Evolutionary conservation across 2,888 invertebrate genomes (phyloP), one percentile per base, ranked within the genome.

Genomic region (Apomyelois bistriatella): DNA sequence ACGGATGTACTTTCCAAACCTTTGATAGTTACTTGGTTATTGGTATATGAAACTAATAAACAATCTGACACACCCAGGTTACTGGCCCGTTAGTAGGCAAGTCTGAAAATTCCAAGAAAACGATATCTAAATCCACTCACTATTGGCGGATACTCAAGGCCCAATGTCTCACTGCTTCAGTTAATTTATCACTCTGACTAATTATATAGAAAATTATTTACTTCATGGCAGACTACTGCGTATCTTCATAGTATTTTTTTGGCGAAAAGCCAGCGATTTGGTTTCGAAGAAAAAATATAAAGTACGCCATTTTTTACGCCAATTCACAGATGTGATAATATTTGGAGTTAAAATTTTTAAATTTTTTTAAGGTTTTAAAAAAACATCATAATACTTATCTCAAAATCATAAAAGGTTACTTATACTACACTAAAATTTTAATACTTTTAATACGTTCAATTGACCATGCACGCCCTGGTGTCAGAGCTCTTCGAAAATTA

Each of bases 191-290:
- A 43, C 28, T 12, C n/a, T 8, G 42, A 3, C 42, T 43, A 43
- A 43, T 43, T 43, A 30, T 43, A 43, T 12, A 28, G 42, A 43
- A 43, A 43, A 43, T 43, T 43, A 43, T 22, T 43, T 28, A 43
- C 22, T 43, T 28, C 22, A 6, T 12, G 22, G 32, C 32, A 3
- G 40, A 12, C 17, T 12, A 28, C 42, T 43, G 42, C 42, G 42
- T 43, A 28, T 43, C 22, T 43, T 13, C 42, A 12, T 43, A 43
- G 42, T 43, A 43, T 22, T 41, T 22, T 22, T 2, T 22, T 43
- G 42, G 42, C 42, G 7, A 12, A 12, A 43, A n/a, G 42, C 42
- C 42, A 43, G 13, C 1, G 22, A 13, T 28, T 43, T 13, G 6
- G n/a, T 12, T 28, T 30, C 28, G 13, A 28, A 28, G 13, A 43